phyloP scores from a whole-genome alignment of 2,888 invertebrate species.

The Siphonodentalium dalli region DNA sequence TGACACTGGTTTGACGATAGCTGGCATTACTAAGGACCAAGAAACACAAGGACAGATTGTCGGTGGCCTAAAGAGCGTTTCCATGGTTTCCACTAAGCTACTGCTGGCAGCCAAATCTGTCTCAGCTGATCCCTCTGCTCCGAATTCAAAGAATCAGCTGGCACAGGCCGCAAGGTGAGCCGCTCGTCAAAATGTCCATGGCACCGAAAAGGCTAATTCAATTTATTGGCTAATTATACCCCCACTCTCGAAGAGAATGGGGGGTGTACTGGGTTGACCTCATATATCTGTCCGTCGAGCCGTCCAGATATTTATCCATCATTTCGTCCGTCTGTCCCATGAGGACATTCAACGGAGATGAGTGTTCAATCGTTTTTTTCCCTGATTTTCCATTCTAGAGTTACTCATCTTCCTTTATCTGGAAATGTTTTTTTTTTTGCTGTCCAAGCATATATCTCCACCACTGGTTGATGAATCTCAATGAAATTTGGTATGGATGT shows the following conservation, averaged over 20 bases:
- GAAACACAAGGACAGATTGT: conserved; percentile 83
- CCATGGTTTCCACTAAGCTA: conserved; percentile 84
- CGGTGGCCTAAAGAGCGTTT: conserved; percentile 84
- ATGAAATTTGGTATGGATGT: too few relatives aligned
- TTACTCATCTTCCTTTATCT: too few relatives aligned
- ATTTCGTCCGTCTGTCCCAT: too few relatives aligned
- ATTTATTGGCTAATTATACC: not conserved
- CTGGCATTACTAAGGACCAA: conserved; percentile 70
- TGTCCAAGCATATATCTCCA: too few relatives aligned
- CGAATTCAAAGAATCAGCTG: conserved; percentile 88
- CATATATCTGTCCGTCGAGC: not conserved
- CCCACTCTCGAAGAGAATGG: not conserved
- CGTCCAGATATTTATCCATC: too few relatives aligned
- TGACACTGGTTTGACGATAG: conserved; percentile 66
- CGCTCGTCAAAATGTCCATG: conserved; percentile 63
- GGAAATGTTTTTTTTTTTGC: too few relatives aligned
- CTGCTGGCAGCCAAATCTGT: conserved; percentile 87
- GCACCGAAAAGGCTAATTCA: too few relatives aligned
- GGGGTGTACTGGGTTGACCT: not conserved
- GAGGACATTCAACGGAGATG: too few relatives aligned
- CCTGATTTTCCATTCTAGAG: too few relatives aligned
- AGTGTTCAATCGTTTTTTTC: too few relatives aligned
- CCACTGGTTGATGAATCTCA: too few relatives aligned
- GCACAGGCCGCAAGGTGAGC: conserved; percentile 78
- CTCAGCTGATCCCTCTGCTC: conserved; percentile 86